Evolutionary conservation across 2,888 invertebrate genomes (phyloP).

Genomic region (Drosophila lacicola): DNA sequence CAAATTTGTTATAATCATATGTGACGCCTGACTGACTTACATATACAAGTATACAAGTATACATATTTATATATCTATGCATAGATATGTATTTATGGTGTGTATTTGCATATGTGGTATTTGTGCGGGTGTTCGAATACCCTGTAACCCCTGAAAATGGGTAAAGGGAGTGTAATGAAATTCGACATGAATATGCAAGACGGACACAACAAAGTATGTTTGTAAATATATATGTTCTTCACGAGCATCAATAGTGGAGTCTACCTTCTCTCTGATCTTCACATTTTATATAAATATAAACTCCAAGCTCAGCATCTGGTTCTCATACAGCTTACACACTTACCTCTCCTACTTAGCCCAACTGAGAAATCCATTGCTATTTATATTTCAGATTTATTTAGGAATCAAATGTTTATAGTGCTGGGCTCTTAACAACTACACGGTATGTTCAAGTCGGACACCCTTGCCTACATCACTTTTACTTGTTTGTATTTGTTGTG

Average conservation of each 20-base stretch:
- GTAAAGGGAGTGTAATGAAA: background rate
- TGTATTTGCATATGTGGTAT: slow-evolving; percentile 29
- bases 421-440: background rate
- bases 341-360: no score
- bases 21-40: slow-evolving; percentile 45
- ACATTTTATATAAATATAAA: no score
- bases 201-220: background rate
- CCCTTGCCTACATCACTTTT: background rate
- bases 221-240: background rate
- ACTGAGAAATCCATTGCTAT: no score
- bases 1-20: slow-evolving; percentile 56
- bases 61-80: background rate
- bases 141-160: background rate
- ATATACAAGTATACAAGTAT: background rate
- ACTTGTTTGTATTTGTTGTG: slow-evolving; percentile 6
- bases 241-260: background rate
- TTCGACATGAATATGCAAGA: background rate
- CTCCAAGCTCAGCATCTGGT: no score
- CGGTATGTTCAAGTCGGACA: background rate
- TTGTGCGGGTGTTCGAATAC: slow-evolving; percentile 1
- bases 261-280: no score
- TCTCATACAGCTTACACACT: no score
- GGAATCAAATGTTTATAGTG: no score
- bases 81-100: background rate
- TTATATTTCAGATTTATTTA: no score